Base-by-base conservation (phyloP, 2,113 vertebrate genomes). In the Caranx melampygus region DNA sequence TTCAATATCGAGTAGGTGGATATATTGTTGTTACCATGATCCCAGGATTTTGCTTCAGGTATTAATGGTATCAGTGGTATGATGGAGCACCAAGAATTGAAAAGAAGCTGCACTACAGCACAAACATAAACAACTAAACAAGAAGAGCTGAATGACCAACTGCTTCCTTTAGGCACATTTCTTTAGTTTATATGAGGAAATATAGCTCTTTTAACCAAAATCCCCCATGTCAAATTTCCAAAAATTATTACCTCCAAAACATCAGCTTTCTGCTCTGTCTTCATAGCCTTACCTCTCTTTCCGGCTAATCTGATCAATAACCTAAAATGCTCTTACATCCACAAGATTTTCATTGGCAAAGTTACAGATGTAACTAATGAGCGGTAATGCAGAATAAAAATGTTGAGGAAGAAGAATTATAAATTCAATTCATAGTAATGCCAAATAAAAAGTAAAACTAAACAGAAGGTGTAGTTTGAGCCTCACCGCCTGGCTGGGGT, bases 401-500 rank as follows among this genome's bases (percentile, higher is more conserved):
- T 51, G 20, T 20, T 40, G 40, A 33, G 40, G 11, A 8, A 51
- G 8, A 68, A 61, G 34, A 12, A 69, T 73, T 18, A 40, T 13
- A 60, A 16, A 49, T 7, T 21, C 0, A 54, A 20, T 61, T 20
- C 0, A 31, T n/a, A 33, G 6, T 52, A 11, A 67, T n/a, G 31
- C 21, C 4, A 69, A 70, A 21, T 2, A 47, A 20, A 70, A 21
- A 21, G 3, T 1, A 13, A 15, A 7, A 60, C 1, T 14, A 6
- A 42, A 58, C 5, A 35, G 35, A 73, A 57, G 18, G 5, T 1
- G 11, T 58, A 8, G 31, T n/a, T 10, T 10, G 52, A 68, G 82
- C 93, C 94, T 94, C 91, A 96, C 97, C 88, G 90, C 94, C 80
- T 97, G 96, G 79, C 79, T 96, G 47, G 95, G 93, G 83, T 95